Evolutionary conservation across 2,113 vertebrate species (phyloP).

Genomic region (Corythaixoides concolor): DNA sequence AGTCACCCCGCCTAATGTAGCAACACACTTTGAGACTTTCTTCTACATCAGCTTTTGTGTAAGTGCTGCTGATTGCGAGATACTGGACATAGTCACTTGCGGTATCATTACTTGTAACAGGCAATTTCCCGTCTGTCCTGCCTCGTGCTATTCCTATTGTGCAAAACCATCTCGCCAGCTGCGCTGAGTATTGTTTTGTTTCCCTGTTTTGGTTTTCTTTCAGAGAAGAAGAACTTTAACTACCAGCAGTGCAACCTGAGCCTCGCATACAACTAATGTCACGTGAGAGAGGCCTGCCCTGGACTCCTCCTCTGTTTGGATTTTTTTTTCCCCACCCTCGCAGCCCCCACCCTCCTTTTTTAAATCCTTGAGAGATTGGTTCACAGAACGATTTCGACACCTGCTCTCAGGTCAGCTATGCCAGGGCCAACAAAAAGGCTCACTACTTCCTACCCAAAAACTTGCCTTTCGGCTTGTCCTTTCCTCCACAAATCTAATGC

Average conservation of each 20-base stretch:
- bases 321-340: too few species aligned
- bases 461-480: neutral
- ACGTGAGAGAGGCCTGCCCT: neutral
- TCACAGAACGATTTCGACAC: neutral
- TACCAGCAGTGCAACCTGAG: neutral
- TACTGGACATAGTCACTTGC: accelerated
- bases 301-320: neutral
- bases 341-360: neutral
- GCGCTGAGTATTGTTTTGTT: neutral
- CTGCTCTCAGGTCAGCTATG: neutral
- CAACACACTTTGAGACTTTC: neutral
- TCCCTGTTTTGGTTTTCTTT: neutral
- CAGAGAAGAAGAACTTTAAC: neutral
- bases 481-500: neutral
- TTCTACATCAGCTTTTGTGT: neutral
- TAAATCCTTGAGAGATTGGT: neutral
- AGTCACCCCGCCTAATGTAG: neutral
- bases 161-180: neutral
- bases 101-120: neutral
- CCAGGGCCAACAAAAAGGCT: neutral
- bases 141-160: neutral
- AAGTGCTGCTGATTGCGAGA: neutral
- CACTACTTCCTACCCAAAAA: neutral
- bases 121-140: neutral
- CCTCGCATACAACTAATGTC: neutral